Evolutionary conservation across 2,113 vertebrate species (phyloP).

Genomic region (Piaya cayana): DNA sequence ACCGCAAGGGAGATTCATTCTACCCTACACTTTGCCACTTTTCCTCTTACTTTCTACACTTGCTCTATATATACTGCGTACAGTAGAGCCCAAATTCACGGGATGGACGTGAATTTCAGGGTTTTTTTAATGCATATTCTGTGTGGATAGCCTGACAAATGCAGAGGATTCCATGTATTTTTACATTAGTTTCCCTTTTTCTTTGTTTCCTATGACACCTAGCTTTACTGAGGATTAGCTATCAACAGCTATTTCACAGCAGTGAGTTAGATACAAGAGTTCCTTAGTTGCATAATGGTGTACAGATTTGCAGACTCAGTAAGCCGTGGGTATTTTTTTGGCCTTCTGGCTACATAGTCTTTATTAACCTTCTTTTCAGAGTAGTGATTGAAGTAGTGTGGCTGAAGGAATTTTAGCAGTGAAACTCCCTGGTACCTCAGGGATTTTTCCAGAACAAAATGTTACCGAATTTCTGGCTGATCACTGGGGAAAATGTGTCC

Average conservation of each 20-base stretch:
- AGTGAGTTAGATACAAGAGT: background rate
- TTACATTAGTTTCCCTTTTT: background rate
- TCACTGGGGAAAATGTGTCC: background rate
- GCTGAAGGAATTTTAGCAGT: background rate
- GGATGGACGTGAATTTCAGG: background rate
- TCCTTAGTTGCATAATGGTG: background rate
- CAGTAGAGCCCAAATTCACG: background rate
- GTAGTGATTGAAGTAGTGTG: background rate
- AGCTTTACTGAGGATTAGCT: background rate
- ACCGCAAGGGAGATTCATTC: background rate
- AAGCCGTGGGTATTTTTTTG: background rate
- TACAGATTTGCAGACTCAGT: background rate
- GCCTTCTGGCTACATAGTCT: background rate
- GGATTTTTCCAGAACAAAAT: background rate
- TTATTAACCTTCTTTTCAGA: background rate
- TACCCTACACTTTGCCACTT: background rate
- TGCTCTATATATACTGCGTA: background rate
- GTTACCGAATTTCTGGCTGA: background rate
- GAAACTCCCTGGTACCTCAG: background rate
- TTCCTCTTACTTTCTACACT: background rate
- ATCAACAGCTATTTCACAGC: background rate
- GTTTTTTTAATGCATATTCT: background rate
- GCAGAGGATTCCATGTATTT: background rate
- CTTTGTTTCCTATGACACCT: background rate
- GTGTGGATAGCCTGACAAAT: background rate